Percentiles rank a stretch among this genome's conserved stretches.
Evolutionary conservation across 2,888 invertebrate genomes (phyloP).

Genomic region (Caenorhabditis sp.): DNA sequence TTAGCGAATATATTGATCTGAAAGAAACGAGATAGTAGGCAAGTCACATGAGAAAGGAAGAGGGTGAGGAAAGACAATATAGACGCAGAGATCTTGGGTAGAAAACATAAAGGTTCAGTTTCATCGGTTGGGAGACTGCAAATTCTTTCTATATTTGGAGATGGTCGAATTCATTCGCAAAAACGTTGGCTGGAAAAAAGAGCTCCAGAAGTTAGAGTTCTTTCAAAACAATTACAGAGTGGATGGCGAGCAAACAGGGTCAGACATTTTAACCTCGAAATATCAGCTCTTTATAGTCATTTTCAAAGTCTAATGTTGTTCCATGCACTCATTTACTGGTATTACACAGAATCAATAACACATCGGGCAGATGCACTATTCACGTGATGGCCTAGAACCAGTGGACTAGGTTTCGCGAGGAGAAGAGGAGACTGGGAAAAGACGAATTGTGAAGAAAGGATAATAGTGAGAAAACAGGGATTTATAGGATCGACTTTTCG

Average conservation of each 20-base stretch:
- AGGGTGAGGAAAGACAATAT: neutral
- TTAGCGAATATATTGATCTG: constrained; percentile 23
- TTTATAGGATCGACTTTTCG: too few species aligned
- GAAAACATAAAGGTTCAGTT: neutral
- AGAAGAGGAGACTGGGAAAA: neutral
- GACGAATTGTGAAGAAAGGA: neutral
- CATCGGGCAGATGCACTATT: constrained; percentile 2
- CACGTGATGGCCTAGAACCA: constrained; percentile 36
- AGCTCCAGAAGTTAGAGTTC: too few species aligned
- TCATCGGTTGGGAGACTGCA: neutral
- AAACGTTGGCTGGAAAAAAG: too few species aligned
- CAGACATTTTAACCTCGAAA: neutral
- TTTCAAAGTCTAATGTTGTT: neutral
- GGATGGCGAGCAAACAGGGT: too few species aligned
- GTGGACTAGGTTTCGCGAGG: constrained; percentile 21
- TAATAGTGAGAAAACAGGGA: too few species aligned
- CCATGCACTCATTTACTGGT: neutral
- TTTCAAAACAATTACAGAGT: neutral
- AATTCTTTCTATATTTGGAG: neutral
- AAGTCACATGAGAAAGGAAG: constrained; percentile 18
- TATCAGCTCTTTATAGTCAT: neutral
- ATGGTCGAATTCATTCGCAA: too few species aligned
- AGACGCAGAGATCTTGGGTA: neutral
- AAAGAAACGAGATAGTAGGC: constrained; percentile 14
- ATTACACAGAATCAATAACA: constrained; percentile 24